phyloP scores from a whole-genome alignment of 2,888 invertebrate genomes.

The Liopterus haemorrhoidalis region DNA sequence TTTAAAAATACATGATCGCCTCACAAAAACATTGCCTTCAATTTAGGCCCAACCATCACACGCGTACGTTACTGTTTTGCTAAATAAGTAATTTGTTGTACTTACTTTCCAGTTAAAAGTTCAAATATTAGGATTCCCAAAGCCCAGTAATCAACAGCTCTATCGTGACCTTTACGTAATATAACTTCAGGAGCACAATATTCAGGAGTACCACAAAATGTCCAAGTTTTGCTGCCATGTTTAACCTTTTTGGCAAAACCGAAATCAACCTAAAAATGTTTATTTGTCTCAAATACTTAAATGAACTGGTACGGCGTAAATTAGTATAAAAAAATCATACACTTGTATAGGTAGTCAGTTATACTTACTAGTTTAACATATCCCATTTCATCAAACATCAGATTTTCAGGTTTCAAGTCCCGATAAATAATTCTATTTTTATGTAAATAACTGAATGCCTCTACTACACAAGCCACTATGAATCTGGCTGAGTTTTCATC shows the following conservation, averaged over 20 bases:
- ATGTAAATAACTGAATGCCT: constrained; percentile 66
- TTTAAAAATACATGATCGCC: no score
- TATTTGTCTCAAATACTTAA: constrained; percentile 10
- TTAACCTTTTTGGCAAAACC: constrained; percentile 63
- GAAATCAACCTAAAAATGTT: constrained; percentile 56
- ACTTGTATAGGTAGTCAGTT: no score
- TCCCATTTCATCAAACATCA: constrained; percentile 56
- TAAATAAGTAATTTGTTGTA: no score
- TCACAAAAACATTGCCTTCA: no score
- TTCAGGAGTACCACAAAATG: constrained; percentile 67
- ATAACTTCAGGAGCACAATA: constrained; percentile 60
- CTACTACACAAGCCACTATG: constrained; percentile 63
- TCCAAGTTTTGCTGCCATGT: constrained; percentile 64
- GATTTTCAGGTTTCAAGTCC: constrained; percentile 67
- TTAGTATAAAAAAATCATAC: no score
- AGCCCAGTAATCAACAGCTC: constrained; percentile 68
- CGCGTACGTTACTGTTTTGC: no score
- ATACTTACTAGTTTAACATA: constrained; percentile 57
- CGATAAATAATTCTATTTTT: constrained; percentile 54
- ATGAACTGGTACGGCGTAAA: constrained; percentile 1
- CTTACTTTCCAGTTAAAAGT: constrained; percentile 63
- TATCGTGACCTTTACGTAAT: constrained; percentile 65
- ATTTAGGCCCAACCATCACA: no score
- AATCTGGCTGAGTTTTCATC: constrained; percentile 62
- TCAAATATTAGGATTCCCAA: constrained; percentile 62